These are phyloP conservation scores for Ctenopoma kingsleyae DNA, from an alignment of 2,797 vertebrate species.

Conservation along the genomic window DNA sequence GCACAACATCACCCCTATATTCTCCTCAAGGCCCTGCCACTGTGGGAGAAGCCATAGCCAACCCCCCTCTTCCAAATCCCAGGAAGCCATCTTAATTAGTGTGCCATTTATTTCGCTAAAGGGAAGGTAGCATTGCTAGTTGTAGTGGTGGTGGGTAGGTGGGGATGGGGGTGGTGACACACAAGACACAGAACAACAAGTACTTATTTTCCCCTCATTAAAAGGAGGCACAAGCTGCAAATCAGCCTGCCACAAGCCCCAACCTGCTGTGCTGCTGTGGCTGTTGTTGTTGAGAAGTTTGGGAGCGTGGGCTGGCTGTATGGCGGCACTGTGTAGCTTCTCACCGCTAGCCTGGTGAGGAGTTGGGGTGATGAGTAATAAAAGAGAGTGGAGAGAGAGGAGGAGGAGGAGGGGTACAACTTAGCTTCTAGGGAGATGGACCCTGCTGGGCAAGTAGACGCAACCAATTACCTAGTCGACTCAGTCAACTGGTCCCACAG, in stretches of 20 bases:
- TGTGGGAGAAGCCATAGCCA: conserved; percentile 56
- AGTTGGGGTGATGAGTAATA: conserved; percentile 73
- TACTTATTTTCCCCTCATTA: conserved; percentile 82
- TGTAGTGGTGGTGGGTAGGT: conserved; percentile 59
- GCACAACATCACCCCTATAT: conserved; percentile 67
- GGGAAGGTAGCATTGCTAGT: conserved; percentile 62
- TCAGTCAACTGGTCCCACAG: conserved; percentile 77
- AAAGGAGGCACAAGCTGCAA: conserved; percentile 74
- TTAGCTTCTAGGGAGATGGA: conserved; percentile 66
- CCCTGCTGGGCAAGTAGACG: conserved; percentile 59
- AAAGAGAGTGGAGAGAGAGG: conserved; percentile 52
- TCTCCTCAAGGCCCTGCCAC: conserved; percentile 64
- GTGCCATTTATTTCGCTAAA: conserved; percentile 56
- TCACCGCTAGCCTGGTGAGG: conserved; percentile 60
- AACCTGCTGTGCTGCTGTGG: conserved; percentile 69
- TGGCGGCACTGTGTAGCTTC: conserved; percentile 55
- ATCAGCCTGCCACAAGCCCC: conserved; percentile 79
- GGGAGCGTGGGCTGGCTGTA: conserved; percentile 70
- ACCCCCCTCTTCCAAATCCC: conserved; percentile 62
- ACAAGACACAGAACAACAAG: conserved; percentile 75
- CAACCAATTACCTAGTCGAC: conserved; percentile 74
- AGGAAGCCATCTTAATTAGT: conserved; percentile 80
- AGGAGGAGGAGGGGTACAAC: conserved; percentile 69
- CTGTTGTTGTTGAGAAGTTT: conserved; percentile 74
- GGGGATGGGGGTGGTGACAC: conserved; percentile 70